These are phyloP conservation scores for Cynodonichthys magdalenae DNA, from an alignment of 2,797 vertebrate genomes.

Conservation along the genomic window DNA sequence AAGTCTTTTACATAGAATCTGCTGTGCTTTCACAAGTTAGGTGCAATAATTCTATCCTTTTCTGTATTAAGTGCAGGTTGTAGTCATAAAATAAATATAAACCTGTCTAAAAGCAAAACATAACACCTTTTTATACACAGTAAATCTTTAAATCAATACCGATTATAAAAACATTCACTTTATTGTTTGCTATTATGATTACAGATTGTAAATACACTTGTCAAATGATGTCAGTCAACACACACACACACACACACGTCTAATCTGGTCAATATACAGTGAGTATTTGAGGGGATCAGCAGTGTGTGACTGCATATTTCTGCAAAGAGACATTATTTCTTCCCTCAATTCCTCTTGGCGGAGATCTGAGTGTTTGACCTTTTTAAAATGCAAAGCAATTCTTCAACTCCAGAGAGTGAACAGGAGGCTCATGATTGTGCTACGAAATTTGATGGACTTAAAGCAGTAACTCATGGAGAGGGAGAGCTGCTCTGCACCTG, in stretches of 20 bases:
- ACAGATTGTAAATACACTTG: slow-evolving; percentile 60
- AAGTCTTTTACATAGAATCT: slow-evolving; percentile 25
- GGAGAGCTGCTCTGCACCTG: slow-evolving; percentile 72
- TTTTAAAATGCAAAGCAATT: slow-evolving; percentile 85
- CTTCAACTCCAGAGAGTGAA: slow-evolving; percentile 79
- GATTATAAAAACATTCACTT: slow-evolving; percentile 29
- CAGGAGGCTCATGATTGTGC: slow-evolving; percentile 79
- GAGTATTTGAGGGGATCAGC: slow-evolving; percentile 74
- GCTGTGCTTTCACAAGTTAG: slow-evolving; percentile 25
- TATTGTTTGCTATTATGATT: slow-evolving; percentile 45
- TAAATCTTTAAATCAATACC: slow-evolving; percentile 4
- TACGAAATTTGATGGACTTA: slow-evolving; percentile 81
- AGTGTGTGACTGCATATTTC: slow-evolving; percentile 74
- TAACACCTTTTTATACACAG: too few species aligned
- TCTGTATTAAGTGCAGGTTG: slow-evolving; percentile 27
- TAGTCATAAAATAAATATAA: neutral
- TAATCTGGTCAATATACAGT: slow-evolving; percentile 71
- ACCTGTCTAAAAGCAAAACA: neutral
- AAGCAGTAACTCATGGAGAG: slow-evolving; percentile 76
- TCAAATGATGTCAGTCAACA: slow-evolving; percentile 52
- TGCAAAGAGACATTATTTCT: slow-evolving; percentile 77
- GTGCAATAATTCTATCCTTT: slow-evolving; percentile 20
- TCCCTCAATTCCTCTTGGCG: slow-evolving; percentile 78
- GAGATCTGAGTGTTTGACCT: slow-evolving; percentile 82
- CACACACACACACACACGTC: slow-evolving; percentile 27